Conservation (phyloP, 2,888 invertebrate species). For the Nomada hirtipes region DNA sequence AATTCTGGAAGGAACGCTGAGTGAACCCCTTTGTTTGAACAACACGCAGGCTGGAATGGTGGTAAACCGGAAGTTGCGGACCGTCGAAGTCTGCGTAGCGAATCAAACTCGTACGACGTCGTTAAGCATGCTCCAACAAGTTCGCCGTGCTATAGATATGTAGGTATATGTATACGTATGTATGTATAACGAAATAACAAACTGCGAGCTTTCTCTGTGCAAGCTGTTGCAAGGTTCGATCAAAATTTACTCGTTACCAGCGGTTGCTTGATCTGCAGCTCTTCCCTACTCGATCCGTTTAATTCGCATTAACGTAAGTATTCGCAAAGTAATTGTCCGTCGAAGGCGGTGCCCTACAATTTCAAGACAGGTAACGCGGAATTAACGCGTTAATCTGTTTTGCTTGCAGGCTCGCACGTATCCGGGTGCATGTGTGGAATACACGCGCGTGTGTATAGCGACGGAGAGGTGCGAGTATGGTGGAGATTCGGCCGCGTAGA, state of each 20-base stretch:
- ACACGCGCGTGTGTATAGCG: not conserved
- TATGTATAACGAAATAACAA: constrained; percentile 61
- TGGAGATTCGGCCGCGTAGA: constrained; percentile 26
- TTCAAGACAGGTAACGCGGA: not conserved
- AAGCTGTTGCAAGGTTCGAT: not conserved
- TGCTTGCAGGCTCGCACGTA: not conserved
- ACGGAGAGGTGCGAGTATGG: not conserved
- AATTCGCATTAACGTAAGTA: no score
- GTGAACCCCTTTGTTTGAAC: constrained; percentile 32
- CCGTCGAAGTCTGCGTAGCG: constrained; percentile 67
- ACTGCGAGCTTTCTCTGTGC: constrained; percentile 14
- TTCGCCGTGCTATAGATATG: constrained; percentile 30
- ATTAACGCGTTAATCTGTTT: not conserved
- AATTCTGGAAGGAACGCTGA: constrained; percentile 15
- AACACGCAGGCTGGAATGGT: not conserved
- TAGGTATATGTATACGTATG: not conserved
- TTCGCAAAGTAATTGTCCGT: not conserved
- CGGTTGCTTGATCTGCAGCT: not conserved
- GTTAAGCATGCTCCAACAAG: constrained; percentile 65
- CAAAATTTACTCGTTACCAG: not conserved
- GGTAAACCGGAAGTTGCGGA: constrained; percentile 56
- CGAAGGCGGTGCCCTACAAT: not conserved
- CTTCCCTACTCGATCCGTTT: not conserved
- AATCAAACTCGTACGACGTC: constrained; percentile 73
- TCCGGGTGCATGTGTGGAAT: not conserved